Evolutionary conservation across 2,797 vertebrate species (phyloP), one percentile per base, ranked within the genome.

Genomic region (Sebastes minor): DNA sequence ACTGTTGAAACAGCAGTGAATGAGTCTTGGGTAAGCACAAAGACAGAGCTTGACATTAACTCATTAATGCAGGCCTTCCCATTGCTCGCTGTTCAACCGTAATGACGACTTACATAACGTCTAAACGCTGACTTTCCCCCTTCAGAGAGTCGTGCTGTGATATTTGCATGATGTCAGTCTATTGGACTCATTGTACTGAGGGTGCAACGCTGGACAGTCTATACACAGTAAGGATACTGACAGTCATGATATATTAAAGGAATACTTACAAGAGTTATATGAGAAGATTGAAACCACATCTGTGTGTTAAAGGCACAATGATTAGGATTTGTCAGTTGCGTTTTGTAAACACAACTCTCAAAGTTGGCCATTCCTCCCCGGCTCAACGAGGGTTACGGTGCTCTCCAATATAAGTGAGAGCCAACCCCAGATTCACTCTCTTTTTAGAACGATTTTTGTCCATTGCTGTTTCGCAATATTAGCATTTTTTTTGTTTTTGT

Each of bases 21-120:
- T 53, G 74, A 85, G 78, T 71, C 27, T 49, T 18, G 42, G 62
- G 22, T 22, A 30, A 74, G 67, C 71, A 80, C 63, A 62, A 70
- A 78, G 56, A 72, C 71, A 70, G 63, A 77, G 81, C 46, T 30
- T 23, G 78, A 88, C 80, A 80, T 86, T 61, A 84, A 83, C 68
- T 83, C 73, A 79, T 88, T 85, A 78, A 89, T 76, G 76, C 20
- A 64, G 49, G 63, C 69, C 63, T 22, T 32, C 65, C 64, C 55
- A 14, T 32, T 46, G 61, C 75, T 77, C n/a, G 57, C 67, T 80
- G 83, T 77, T 90, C 85, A 89, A 28, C 79, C 71, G 82, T 75
- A 82, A 89, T 86, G 65, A 89, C 4, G 22, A 65, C 68, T 91
- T 91, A 81, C 61, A 42, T 85, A 85, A 90, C 67, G 68, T 49